phyloP scores from a whole-genome alignment of 2,797 vertebrate species.

The Otus scops region DNA sequence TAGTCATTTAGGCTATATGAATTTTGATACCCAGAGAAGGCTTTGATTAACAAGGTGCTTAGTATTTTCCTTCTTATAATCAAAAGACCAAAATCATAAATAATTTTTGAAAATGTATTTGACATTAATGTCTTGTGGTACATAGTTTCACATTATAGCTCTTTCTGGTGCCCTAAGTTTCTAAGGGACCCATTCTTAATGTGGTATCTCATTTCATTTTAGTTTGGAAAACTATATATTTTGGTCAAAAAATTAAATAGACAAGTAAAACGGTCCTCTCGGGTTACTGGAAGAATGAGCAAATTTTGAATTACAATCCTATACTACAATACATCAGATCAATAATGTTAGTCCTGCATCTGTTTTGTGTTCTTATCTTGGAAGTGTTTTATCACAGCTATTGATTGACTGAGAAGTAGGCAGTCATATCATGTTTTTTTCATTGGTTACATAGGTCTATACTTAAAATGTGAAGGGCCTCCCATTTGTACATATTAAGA shows the following conservation, averaged over 20 bases:
- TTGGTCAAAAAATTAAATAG: background rate
- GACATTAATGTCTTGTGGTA: background rate
- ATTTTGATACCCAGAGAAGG: background rate
- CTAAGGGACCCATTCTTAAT: background rate
- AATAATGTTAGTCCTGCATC: constrained; percentile 51
- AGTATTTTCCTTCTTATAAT: background rate
- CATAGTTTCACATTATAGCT: background rate
- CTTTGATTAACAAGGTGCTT: background rate
- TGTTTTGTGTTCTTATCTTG: constrained; percentile 52
- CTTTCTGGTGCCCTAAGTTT: background rate
- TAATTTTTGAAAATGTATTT: background rate
- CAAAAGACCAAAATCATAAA: background rate
- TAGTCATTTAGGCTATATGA: background rate
- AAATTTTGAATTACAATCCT: constrained; percentile 26
- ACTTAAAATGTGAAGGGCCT: constrained; percentile 38
- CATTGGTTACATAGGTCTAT: constrained; percentile 19
- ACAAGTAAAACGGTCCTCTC: background rate
- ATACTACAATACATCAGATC: constrained; percentile 51
- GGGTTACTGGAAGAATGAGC: background rate
- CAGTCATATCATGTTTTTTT: background rate
- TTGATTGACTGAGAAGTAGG: background rate
- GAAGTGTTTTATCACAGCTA: background rate
- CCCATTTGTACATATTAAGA: constrained; percentile 52
- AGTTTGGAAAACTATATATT: background rate
- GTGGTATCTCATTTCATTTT: background rate